phyloP scores from a whole-genome alignment of 2,113 vertebrate genomes.

The Bombycilla garrulus region DNA sequence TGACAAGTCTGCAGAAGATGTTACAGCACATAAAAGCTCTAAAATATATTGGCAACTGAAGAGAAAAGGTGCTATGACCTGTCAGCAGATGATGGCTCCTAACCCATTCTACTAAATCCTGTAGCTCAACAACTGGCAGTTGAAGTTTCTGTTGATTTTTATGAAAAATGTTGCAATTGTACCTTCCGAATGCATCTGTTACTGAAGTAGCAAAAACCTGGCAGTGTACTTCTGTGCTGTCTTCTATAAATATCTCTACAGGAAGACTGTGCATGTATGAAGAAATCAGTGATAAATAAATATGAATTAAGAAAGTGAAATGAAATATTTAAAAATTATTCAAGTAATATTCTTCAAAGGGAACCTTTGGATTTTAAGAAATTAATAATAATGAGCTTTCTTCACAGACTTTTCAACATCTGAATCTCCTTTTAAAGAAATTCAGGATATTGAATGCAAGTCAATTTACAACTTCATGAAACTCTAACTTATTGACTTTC shows the following conservation, averaged over 20 bases:
- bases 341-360: not conserved
- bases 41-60: not conserved
- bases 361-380: not conserved
- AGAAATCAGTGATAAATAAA: not conserved
- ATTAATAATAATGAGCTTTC: not conserved
- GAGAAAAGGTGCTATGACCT: not conserved
- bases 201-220: not conserved
- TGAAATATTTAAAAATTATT: not conserved
- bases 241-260: not conserved
- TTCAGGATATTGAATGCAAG: not conserved
- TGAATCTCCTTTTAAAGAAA: not conserved
- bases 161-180: not conserved
- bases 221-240: not conserved
- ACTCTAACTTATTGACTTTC: not conserved
- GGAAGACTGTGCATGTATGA: not conserved
- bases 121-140: not conserved
- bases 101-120: not conserved
- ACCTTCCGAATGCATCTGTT: not conserved
- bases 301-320: not conserved
- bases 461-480: not conserved
- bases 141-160: not conserved
- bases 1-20: not conserved
- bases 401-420: not conserved
- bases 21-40: not conserved
- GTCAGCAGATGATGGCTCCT: not conserved